Evolutionary conservation across 2,888 invertebrate genomes (phyloP), one percentile per base, ranked within the genome.

Genomic region (Himalopsyche tibetana): DNA sequence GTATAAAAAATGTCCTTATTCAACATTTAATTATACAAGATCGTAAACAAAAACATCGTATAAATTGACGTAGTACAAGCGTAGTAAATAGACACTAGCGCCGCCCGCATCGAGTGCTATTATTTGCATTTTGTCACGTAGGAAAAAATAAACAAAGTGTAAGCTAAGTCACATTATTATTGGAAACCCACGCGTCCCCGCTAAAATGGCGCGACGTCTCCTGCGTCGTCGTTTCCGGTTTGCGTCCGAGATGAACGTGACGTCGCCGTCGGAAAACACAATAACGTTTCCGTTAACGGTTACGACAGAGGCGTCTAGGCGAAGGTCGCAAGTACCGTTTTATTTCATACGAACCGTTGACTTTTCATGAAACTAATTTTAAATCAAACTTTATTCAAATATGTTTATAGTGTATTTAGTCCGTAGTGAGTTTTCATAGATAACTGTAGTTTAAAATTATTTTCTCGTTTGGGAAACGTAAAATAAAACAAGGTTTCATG

Each of bases 121-220:
- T 63, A 19, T 8, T 63, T 63, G 19, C 63, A 63, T 63, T 19
- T 63, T 63, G 63, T 63, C 63, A 63, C 63, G 63, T 63, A 63
- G n/a, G 19, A 63, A n/a, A 55, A 63, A 63, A 63, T 63, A 63
- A 63, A 63, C 63, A 63, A 63, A 11, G 63, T 28, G 63, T 63
- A 63, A 19, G 63, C 11, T 19, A 63, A 19, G 1, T 19, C 51
- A 51, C 15, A 51, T 51, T 51, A 15, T 15, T 15, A 51, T 15
- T 15, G n/a, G 28, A n/a, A 15, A 9, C 63, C 63, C 63, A 63
- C 63, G 63, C 63, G 63, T 28, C 19, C 4, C 63, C n/a, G 63
- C 63, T 63, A 28, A 63, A 63, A 63, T 63, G 63, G 63, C 63
- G 63, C 63, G 63, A 63, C n/a, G 28, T 63, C 63, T 63, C 28